Conservation (phyloP, 2,888 invertebrate genomes). For the Phortica okadai region DNA sequence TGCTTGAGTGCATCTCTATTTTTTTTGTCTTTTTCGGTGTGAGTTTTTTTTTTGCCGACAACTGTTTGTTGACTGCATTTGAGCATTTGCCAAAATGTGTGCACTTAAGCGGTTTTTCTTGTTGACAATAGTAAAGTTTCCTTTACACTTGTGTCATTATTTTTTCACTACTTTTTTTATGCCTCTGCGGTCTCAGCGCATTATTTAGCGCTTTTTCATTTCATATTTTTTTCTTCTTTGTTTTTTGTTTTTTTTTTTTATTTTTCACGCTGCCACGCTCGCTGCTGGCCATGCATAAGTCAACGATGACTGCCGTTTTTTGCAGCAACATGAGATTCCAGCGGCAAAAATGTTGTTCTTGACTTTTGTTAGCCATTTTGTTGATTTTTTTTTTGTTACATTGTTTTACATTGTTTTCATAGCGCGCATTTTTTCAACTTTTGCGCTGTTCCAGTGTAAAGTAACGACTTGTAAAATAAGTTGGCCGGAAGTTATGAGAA, state of each 20-base stretch:
- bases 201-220: slow-evolving; percentile 38
- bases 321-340: not conserved
- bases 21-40: not conserved
- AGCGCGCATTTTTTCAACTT: not conserved
- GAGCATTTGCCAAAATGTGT: slow-evolving; percentile 26
- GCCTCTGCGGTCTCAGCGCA: not conserved
- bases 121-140: slow-evolving; percentile 60
- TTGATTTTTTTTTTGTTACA: slow-evolving; percentile 13
- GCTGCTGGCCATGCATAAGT: not conserved
- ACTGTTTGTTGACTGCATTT: slow-evolving; percentile 13
- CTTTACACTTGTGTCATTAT: slow-evolving; percentile 6
- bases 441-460: slow-evolving; percentile 8
- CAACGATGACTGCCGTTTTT: slow-evolving; percentile 22
- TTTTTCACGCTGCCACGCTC: slow-evolving; percentile 7
- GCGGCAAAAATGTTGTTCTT: slow-evolving; percentile 14
- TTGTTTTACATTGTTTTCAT: not conserved
- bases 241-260: slow-evolving; percentile 30
- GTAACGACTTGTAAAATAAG: slow-evolving; percentile 57
- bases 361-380: slow-evolving; percentile 27
- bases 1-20: slow-evolving; percentile 24
- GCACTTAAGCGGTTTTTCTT: slow-evolving; percentile 42
- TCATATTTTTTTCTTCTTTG: slow-evolving; percentile 25
- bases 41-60: not conserved
- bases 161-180: not conserved
- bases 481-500: slow-evolving; percentile 66